Percentiles rank a stretch among this genome's conserved stretches.
phyloP scores from a whole-genome alignment of 2,113 vertebrate species.

The Platycercus adscitus region DNA sequence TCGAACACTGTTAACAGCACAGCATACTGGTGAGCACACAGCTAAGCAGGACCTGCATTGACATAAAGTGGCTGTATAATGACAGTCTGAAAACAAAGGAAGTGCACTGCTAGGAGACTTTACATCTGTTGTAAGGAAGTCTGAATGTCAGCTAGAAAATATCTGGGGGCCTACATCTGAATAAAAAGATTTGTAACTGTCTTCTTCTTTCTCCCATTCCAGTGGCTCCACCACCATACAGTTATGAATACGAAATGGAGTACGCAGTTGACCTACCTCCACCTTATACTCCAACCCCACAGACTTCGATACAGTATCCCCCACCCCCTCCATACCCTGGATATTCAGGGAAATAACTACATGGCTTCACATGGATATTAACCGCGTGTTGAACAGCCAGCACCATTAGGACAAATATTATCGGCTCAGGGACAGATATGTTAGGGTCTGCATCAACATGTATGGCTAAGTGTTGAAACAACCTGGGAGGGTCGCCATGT shows the following conservation, averaged over 20 bases:
- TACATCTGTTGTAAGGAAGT: not conserved
- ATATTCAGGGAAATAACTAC: constrained; percentile 78
- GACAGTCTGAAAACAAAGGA: not conserved
- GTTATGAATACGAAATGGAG: constrained; percentile 86
- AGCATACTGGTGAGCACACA: not conserved
- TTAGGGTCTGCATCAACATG: not conserved
- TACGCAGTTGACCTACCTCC: constrained; percentile 80
- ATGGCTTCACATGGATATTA: not conserved
- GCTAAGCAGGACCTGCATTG: not conserved
- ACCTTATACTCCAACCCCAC: constrained; percentile 83
- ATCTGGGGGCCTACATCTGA: not conserved
- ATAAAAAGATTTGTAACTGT: not conserved
- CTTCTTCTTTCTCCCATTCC: constrained; percentile 30
- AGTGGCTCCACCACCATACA: constrained; percentile 89
- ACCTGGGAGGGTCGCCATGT: not conserved
- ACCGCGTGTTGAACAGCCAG: not conserved
- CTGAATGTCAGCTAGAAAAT: not conserved
- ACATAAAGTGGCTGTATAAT: not conserved
- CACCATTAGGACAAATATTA: not conserved
- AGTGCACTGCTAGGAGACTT: not conserved
- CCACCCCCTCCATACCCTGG: constrained; percentile 90
- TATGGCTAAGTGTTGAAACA: not conserved
- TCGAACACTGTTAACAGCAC: not conserved
- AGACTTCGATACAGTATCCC: constrained; percentile 72
- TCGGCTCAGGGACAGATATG: constrained; percentile 14